Evolutionary conservation across 2,113 vertebrate species (phyloP).

Genomic region (Mustelus asterias): DNA sequence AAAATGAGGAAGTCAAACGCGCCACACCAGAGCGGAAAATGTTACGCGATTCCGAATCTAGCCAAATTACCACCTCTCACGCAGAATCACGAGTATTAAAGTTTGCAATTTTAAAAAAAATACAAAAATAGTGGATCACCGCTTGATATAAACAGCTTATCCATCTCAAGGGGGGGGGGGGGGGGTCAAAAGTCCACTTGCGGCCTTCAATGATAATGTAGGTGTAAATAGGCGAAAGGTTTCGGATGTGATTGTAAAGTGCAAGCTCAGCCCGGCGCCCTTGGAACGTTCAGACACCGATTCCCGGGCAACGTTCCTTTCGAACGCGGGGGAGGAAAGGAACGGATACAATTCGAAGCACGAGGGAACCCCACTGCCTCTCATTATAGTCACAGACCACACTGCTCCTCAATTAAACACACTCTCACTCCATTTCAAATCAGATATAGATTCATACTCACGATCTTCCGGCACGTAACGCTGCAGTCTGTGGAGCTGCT

Average conservation of each 20-base stretch:
- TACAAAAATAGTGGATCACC: neutral
- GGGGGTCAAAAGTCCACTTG: neutral
- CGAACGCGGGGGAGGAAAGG: neutral
- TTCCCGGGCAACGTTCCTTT: neutral
- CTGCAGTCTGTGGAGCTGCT: neutral
- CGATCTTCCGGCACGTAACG: constrained; percentile 15
- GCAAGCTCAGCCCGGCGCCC: neutral
- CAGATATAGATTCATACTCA: neutral
- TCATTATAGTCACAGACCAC: neutral
- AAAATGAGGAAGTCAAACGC: neutral
- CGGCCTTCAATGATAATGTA: neutral
- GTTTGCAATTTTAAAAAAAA: neutral
- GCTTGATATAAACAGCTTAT: neutral
- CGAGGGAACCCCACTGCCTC: neutral
- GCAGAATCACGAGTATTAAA: neutral
- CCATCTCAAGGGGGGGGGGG: neutral
- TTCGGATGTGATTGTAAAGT: neutral
- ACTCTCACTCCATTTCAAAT: neutral
- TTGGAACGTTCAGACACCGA: neutral
- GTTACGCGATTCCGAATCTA: neutral
- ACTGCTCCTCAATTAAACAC: neutral
- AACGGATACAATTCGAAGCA: constrained; percentile 15
- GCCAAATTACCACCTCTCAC: neutral
- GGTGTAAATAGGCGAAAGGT: neutral
- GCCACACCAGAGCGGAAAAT: neutral